Evolutionary conservation across 2,888 invertebrate genomes (phyloP).

Genomic region (Caenorhabditis panamensis): DNA sequence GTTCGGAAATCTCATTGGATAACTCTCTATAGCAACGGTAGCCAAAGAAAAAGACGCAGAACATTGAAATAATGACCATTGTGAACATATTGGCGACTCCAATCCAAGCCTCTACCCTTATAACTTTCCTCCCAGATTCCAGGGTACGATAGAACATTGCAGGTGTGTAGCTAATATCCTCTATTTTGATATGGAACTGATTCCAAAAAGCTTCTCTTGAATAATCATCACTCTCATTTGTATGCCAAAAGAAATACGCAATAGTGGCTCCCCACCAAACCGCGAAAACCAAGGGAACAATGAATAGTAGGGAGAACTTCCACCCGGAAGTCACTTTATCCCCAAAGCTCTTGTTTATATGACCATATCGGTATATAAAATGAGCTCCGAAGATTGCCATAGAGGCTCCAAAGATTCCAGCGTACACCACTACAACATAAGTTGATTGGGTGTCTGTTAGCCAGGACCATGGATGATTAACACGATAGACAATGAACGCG

Average conservation of each 20-base stretch:
- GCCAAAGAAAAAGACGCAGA: conserved; percentile 18
- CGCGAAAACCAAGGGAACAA: not conserved
- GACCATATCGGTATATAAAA: conserved; percentile 38
- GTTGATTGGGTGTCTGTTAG: not conserved
- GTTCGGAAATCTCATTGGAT: conserved; percentile 5
- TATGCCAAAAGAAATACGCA: not conserved
- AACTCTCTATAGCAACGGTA: conserved; percentile 1
- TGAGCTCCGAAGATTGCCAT: conserved; percentile 42
- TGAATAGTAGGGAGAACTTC: not conserved
- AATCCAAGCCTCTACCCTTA: not conserved
- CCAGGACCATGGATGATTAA: not conserved
- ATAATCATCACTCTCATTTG: conserved; percentile 10
- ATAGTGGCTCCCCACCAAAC: not conserved
- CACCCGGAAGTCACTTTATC: not conserved
- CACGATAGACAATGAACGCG: conserved; percentile 6
- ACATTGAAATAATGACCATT: not conserved
- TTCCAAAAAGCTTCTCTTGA: not conserved
- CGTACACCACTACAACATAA: conserved; percentile 3
- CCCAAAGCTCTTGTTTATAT: not conserved
- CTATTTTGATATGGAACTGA: not conserved
- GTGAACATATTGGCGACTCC: not conserved
- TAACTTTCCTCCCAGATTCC: not conserved
- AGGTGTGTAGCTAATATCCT: not conserved
- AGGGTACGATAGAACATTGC: not conserved
- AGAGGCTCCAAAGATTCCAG: conserved; percentile 38